Percentiles rank a stretch among this genome's conserved stretches.
Evolutionary conservation across 2,113 vertebrate genomes (phyloP).

Genomic region (Marmota monax): DNA sequence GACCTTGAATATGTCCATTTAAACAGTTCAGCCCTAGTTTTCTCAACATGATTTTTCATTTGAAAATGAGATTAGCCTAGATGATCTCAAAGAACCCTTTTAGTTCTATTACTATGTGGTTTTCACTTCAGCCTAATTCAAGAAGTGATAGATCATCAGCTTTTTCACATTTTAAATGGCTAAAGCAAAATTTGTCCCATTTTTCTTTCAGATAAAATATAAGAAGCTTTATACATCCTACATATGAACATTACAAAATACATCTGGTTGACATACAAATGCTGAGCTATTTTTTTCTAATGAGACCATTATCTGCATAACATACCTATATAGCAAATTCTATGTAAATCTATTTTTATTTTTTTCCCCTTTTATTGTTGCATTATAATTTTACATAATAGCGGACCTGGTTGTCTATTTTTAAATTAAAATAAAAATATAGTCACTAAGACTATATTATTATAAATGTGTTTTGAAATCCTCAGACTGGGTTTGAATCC

Average conservation of each 20-base stretch:
- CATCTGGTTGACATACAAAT: not conserved
- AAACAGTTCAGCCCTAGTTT: not conserved
- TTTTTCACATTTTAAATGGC: conserved; percentile 48
- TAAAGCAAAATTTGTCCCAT: not conserved
- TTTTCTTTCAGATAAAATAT: conserved; percentile 25
- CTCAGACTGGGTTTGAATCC: not conserved
- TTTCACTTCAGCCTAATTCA: not conserved
- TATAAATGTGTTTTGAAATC: not conserved
- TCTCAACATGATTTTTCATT: not conserved
- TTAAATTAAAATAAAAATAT: conserved; percentile 48
- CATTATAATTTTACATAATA: too few species aligned
- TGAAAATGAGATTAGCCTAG: conserved; percentile 51
- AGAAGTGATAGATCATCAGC: not conserved
- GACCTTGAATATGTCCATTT: not conserved
- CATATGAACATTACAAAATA: not conserved
- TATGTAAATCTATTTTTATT: conserved; percentile 32
- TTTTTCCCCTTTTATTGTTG: not conserved
- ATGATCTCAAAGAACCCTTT: conserved; percentile 29
- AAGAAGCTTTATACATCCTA: not conserved
- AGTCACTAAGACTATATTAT: not conserved
- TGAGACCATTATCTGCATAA: not conserved
- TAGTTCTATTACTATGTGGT: not conserved
- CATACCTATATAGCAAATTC: not conserved
- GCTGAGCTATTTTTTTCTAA: conserved; percentile 37
- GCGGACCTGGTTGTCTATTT: not conserved